Conservation (phyloP, 2,113 vertebrate genomes). For the Phrynosoma blainvillii region DNA sequence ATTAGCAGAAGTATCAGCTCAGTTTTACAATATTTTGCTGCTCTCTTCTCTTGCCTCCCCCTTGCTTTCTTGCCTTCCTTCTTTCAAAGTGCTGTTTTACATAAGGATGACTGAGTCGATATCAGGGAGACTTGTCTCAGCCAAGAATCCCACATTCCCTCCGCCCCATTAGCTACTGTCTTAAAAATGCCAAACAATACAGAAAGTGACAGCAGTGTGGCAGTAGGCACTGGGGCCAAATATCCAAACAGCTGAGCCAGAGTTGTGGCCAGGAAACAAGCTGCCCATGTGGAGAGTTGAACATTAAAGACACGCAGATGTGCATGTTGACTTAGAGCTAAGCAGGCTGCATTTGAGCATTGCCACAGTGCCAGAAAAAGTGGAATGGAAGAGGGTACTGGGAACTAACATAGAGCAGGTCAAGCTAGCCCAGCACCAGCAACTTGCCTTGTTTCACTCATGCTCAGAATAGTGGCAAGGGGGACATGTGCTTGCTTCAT, state of each 20-base stretch:
- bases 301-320: slow-evolving; percentile 33
- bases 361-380: neutral
- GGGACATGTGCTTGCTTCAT: too few species aligned
- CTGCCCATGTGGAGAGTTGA: slow-evolving; percentile 13
- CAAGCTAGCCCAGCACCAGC: neutral
- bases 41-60: slow-evolving; percentile 19
- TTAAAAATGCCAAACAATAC: slow-evolving; percentile 63
- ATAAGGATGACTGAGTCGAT: slow-evolving; percentile 53
- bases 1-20: slow-evolving; percentile 74
- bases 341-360: neutral
- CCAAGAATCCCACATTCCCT: slow-evolving; percentile 64
- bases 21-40: slow-evolving; percentile 69
- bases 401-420: neutral
- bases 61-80: neutral
- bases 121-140: slow-evolving; percentile 27
- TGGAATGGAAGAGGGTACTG: neutral
- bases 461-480: neutral
- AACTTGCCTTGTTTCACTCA: neutral
- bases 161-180: slow-evolving; percentile 76
- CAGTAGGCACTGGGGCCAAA: slow-evolving; percentile 59
- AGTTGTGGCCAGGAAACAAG: slow-evolving; percentile 36
- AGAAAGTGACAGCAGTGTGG: slow-evolving; percentile 71
- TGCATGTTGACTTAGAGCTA: neutral
- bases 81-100: slow-evolving; percentile 55
- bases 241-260: slow-evolving; percentile 56